Evolutionary conservation across 2,888 invertebrate genomes (phyloP).

Genomic region (Tenthredo notha): DNA sequence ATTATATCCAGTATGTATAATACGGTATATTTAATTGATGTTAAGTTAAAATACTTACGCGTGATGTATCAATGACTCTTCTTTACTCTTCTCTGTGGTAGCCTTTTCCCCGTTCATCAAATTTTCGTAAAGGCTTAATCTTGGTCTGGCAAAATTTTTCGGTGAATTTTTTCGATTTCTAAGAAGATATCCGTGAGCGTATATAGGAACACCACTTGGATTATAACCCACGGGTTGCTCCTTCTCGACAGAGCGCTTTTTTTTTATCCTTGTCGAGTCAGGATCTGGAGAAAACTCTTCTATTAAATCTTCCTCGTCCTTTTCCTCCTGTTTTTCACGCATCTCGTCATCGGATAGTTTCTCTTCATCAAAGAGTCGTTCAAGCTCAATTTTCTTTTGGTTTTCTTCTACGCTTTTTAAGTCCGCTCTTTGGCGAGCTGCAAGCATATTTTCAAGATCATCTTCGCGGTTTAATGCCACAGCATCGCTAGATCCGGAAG

Average conservation of each 20-base stretch:
- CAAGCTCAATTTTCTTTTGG: slow-evolving; percentile 32
- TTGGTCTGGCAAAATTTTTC: slow-evolving; percentile 9
- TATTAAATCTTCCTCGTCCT: slow-evolving; percentile 29
- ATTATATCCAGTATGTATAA: neutral
- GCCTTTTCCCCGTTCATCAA: neutral
- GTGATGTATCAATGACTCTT: slow-evolving; percentile 40
- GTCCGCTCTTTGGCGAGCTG: slow-evolving; percentile 59
- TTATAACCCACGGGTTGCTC: slow-evolving; percentile 54
- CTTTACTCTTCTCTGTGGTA: slow-evolving; percentile 43
- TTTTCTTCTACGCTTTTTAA: slow-evolving; percentile 54
- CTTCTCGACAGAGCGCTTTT: slow-evolving; percentile 36
- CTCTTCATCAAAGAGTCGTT: neutral
- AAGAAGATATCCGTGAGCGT: slow-evolving; percentile 25
- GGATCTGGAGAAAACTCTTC: neutral
- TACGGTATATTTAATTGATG: neutral
- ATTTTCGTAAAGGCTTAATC: slow-evolving; percentile 49
- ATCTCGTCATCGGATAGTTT: slow-evolving; percentile 39
- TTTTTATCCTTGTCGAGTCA: neutral
- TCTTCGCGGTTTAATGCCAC: slow-evolving; percentile 21
- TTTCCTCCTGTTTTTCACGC: slow-evolving; percentile 41
- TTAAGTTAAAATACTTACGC: slow-evolving; percentile 17
- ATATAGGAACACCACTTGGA: slow-evolving; percentile 52
- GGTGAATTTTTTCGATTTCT: slow-evolving; percentile 27
- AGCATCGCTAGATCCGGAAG: slow-evolving; percentile 43
- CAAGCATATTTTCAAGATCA: slow-evolving; percentile 63